Percentiles rank a stretch among this genome's conserved stretches.
Evolutionary conservation across 64 coral and sea anemone species (phyloP).

Genomic region (Orbicella faveolata): DNA sequence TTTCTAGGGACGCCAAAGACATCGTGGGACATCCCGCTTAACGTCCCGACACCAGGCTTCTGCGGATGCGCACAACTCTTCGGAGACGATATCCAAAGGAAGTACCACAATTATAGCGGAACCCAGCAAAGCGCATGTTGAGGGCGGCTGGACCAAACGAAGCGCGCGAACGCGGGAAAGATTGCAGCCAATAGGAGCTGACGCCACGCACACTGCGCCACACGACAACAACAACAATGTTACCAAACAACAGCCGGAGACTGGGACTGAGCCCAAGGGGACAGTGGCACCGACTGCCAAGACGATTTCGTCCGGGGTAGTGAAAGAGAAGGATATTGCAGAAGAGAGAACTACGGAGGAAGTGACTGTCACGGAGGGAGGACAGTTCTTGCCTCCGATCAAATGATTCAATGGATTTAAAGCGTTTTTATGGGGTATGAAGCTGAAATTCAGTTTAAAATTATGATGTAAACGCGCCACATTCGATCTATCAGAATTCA

Average conservation of each 20-base stretch:
- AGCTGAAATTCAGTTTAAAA: not conserved
- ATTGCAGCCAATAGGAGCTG: conserved; percentile 68
- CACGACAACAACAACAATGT: conserved; percentile 49
- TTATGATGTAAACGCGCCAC: not conserved
- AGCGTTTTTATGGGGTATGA: not conserved
- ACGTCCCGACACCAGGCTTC: conserved; percentile 44
- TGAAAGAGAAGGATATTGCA: conserved; percentile 35
- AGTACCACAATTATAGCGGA: not conserved
- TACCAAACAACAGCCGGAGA: not conserved
- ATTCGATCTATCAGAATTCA: not conserved
- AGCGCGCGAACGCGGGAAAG: conserved; percentile 71
- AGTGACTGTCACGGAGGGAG: conserved; percentile 9
- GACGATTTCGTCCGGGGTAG: conserved; percentile 23
- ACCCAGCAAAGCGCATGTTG: conserved; percentile 8
- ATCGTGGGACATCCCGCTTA: conserved; percentile 54
- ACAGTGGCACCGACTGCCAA: conserved; percentile 13
- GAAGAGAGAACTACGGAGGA: not conserved
- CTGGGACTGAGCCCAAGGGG: not conserved
- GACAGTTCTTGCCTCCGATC: conserved; percentile 55
- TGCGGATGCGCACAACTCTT: conserved; percentile 2
- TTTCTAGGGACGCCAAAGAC: conserved; percentile 46
- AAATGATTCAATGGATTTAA: conserved; percentile 11
- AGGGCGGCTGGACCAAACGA: conserved; percentile 48
- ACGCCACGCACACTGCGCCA: conserved; percentile 9
- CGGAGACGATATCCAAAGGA: conserved; percentile 5